Conservation (phyloP, 1,140 invertebrate species). For the Micrasema minimum region DNA sequence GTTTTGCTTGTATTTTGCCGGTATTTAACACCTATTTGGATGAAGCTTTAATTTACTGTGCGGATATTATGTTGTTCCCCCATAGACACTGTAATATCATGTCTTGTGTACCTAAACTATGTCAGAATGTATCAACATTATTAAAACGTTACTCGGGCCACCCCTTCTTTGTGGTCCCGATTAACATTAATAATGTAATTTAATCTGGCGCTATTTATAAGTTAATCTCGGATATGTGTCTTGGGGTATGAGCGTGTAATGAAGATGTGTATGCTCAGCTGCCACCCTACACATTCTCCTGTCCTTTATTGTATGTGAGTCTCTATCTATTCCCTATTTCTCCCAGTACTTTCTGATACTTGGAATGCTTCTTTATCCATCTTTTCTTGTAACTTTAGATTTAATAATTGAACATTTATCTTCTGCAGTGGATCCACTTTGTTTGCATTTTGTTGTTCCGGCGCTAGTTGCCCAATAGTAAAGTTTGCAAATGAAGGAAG, state of each 20-base stretch:
- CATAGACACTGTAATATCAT: neutral
- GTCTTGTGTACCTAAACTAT: neutral
- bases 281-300: neutral
- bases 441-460: neutral
- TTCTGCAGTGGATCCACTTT: no score
- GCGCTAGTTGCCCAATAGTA: neutral
- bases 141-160: conserved; percentile 6
- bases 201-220: conserved; percentile 29
- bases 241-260: conserved; percentile 6
- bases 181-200: conserved; percentile 31
- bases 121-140: conserved; percentile 2
- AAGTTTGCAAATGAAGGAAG: conserved; percentile 12
- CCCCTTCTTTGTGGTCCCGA: conserved; percentile 2
- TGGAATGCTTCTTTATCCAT: neutral
- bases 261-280: conserved; percentile 12
- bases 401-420: neutral
- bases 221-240: conserved; percentile 3
- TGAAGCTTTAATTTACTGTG: no score
- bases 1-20: no score
- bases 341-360: neutral
- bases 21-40: no score
- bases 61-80: neutral
- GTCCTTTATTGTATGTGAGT: neutral
- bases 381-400: neutral
- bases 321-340: neutral